Base-by-base conservation (phyloP, 2,888 invertebrate genomes). In the Bellardia pandia region DNA sequence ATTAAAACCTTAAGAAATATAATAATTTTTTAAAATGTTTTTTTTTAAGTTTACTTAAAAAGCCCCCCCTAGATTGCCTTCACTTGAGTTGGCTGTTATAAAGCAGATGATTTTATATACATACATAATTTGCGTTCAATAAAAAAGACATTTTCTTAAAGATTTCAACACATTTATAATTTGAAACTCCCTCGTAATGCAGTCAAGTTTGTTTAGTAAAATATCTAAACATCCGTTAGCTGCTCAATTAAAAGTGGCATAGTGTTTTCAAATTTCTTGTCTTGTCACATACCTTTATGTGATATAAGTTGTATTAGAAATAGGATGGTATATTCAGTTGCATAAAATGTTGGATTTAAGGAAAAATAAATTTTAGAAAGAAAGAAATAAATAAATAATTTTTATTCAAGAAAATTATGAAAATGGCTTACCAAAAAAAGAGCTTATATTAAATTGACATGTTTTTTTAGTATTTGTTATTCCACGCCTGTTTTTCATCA, bases 161-260 rank as follows among this genome's bases (percentile, higher is more conserved):
- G 48, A 58, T 81, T 81, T 81, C 80, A 66, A 81, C 80, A 74
- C 80, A 42, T 66, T 66, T 37, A 13, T 37, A 23, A 7, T 37
- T 60, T 37, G 0, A 60, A 60, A 64, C 60, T 33, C 48, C 68
- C 69, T 60, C 69, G 3, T 8, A 68, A 2, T 7, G 64, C n/a
- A 62, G 56, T n/a, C 77, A 68, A 16, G 40, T 62, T 62, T 62
- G 9, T 62, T 62, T 37, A 33, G 2, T 58, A 66, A 72, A 74
- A 75, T 66, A 75, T 56, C 74, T 75, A 75, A 81, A 81, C 68
- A 81, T 81, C 68, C 81, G 68, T 81, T 81, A 48, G 74, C 45
- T 81, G 81, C 81, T 81, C 75, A 75, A 82, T 76, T 75, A 82
- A 82, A 30, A 69, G 58, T 81, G 60, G 68, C 75, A 68, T 58